Evolutionary conservation across 2,888 invertebrate genomes (phyloP).

Genomic region (Drosophila fungiperda): DNA sequence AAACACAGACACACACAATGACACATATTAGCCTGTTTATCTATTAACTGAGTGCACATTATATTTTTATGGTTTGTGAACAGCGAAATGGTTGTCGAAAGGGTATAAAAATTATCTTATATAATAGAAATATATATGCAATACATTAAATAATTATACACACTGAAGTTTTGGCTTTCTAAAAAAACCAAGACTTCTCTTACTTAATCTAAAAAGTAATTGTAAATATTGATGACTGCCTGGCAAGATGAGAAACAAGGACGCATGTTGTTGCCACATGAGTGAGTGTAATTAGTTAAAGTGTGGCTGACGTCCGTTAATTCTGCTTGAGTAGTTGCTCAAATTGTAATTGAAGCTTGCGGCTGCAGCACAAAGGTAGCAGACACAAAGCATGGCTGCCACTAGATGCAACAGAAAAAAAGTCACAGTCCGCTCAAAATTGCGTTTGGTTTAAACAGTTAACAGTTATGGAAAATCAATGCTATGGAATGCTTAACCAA

Average conservation of each 20-base stretch:
- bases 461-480: slow-evolving; percentile 36
- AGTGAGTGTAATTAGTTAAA: slow-evolving; percentile 2
- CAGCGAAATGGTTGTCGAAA: slow-evolving; percentile 1
- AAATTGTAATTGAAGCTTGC: slow-evolving; percentile 51
- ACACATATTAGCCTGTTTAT: slow-evolving; percentile 37
- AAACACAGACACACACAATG: not conserved
- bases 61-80: slow-evolving; percentile 14
- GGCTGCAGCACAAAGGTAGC: slow-evolving; percentile 26
- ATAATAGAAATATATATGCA: not conserved
- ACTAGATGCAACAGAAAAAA: slow-evolving; percentile 4
- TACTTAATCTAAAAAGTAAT: not conserved
- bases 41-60: slow-evolving; percentile 30
- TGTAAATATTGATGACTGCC: slow-evolving; percentile 12
- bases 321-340: slow-evolving; percentile 55
- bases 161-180: no score
- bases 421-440: slow-evolving; percentile 21
- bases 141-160: not conserved
- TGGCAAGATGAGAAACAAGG: not conserved
- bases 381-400: slow-evolving; percentile 18
- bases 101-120: not conserved
- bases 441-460: slow-evolving; percentile 11
- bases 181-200: no score
- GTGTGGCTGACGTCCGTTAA: slow-evolving; percentile 5
- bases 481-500: not conserved
- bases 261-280: slow-evolving; percentile 16